Percentiles rank a stretch among this genome's conserved stretches.
Conservation (phyloP, 2,888 invertebrate species). For the Byasa hedistus region DNA sequence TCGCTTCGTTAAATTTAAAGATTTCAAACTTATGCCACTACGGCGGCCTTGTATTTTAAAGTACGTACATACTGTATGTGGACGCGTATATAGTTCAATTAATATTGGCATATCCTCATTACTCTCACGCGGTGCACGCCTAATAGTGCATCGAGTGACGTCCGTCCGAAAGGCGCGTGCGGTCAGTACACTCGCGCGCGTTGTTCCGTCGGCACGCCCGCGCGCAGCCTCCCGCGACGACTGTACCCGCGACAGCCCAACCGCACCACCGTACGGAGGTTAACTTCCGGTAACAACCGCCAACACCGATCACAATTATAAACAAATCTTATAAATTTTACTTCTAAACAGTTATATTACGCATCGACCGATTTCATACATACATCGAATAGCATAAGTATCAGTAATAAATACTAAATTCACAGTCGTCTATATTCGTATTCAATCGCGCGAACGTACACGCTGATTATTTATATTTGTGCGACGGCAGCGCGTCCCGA, state of each 20-base stretch:
- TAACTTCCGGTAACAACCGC: conserved; percentile 39
- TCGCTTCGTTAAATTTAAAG: too few relatives aligned
- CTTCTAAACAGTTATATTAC: background rate
- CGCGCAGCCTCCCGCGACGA: conserved; percentile 43
- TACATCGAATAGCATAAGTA: background rate
- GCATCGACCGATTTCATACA: background rate
- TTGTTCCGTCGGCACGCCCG: conserved; percentile 62
- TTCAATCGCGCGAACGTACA: conserved; percentile 21
- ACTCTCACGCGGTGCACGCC: conserved; percentile 60
- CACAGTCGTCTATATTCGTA: conserved; percentile 26
- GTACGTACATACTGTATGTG: background rate
- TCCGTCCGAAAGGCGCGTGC: conserved; percentile 59
- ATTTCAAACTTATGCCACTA: too few relatives aligned
- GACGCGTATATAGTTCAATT: conserved; percentile 21
- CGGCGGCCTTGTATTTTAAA: too few relatives aligned
- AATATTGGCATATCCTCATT: conserved; percentile 52
- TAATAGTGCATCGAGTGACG: conserved; percentile 57
- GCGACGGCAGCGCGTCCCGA: conserved; percentile 41
- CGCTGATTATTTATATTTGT: conserved; percentile 31
- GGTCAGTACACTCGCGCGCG: conserved; percentile 75
- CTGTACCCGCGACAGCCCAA: conserved; percentile 47
- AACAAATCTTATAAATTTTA: conserved; percentile 2
- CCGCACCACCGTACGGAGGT: conserved; percentile 25
- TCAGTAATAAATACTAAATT: background rate
- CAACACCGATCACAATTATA: conserved; percentile 1